Base-by-base conservation (phyloP, 1,140 invertebrate species). In the Wasmannia auropunctata region DNA sequence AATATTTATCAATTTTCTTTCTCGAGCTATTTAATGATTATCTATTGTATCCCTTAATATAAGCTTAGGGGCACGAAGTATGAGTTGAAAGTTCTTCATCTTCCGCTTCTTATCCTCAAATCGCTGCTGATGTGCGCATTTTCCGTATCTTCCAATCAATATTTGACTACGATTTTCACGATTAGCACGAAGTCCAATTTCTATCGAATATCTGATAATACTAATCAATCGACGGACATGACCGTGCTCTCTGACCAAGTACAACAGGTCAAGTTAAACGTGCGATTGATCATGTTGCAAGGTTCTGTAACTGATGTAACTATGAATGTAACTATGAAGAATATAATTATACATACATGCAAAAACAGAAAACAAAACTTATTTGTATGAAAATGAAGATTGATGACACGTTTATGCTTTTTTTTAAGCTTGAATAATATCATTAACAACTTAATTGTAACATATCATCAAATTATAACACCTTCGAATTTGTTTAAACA, bases 1-100 rank as follows among this genome's bases (percentile, higher is more conserved):
- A 43, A 67, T 3, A 51, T 31, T 69, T 69, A 70, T 70, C 40
- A 69, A n/a, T 11, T 28, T 70, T 31, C 10, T 25, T 51, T 49
- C 22, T 31, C 10, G 2, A 72, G 3, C 4, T 31, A 19, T 70
- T 31, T 51, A 49, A 16, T 16, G 4, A 69, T 49, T 49, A 51
- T 70, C n/a, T n/a, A n/a, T 72, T 70, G 7, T 70, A 67, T 67
- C 22, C 43, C 14, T 22, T 67, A 65, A 43, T 67, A 67, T 67
- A 67, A 67, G 63, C 37, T 67, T 46, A 46, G 11, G 8, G 3
- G 37, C 28, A 51, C 2, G 10, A 51, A 72, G 51, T 31, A 8
- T 31, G 25, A 25, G 25, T 43, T 49, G 49, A 69, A 22, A 70
- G 7, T 6, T 25, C 11, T 72, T 58, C 22, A 31, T 72, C 46